Percentiles rank a stretch among this genome's conserved stretches.
These are phyloP conservation scores for Nyctibius bracteatus DNA, from an alignment of 2,113 vertebrate species.

Conservation along the genomic window DNA sequence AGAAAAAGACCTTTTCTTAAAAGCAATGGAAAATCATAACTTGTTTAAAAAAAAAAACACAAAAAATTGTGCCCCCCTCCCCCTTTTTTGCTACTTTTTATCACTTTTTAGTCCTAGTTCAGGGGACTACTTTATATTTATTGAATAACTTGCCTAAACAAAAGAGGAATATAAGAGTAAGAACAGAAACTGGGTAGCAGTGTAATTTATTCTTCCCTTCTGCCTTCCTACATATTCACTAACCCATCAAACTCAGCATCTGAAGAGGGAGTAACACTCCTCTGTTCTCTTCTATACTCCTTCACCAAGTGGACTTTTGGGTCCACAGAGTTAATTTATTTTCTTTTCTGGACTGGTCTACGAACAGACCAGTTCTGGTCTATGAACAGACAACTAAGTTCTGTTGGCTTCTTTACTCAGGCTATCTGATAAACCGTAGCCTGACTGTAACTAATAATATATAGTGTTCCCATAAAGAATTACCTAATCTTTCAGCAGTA, in stretches of 20 bases:
- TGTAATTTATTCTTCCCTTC: neutral
- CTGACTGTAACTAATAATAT: neutral
- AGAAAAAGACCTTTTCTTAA: neutral
- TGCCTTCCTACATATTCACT: neutral
- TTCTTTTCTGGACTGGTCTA: neutral
- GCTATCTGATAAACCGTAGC: neutral
- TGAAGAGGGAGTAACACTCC: neutral
- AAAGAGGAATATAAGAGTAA: neutral
- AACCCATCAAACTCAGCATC: neutral
- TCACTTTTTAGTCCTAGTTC: neutral
- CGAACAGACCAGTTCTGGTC: accelerated
- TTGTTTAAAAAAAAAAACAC: neutral
- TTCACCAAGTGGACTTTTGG: neutral
- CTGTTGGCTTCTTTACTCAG: neutral
- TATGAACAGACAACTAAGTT: neutral
- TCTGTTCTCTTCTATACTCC: neutral
- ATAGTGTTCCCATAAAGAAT: neutral
- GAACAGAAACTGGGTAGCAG: neutral
- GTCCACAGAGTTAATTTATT: neutral
- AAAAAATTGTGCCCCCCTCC: neutral
- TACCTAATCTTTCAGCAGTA: neutral
- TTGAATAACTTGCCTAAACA: neutral
- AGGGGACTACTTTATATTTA: neutral
- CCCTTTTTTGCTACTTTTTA: neutral
- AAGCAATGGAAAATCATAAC: neutral